phyloP scores from a whole-genome alignment of 2,888 invertebrate species.

The Cheilosia urbana region DNA sequence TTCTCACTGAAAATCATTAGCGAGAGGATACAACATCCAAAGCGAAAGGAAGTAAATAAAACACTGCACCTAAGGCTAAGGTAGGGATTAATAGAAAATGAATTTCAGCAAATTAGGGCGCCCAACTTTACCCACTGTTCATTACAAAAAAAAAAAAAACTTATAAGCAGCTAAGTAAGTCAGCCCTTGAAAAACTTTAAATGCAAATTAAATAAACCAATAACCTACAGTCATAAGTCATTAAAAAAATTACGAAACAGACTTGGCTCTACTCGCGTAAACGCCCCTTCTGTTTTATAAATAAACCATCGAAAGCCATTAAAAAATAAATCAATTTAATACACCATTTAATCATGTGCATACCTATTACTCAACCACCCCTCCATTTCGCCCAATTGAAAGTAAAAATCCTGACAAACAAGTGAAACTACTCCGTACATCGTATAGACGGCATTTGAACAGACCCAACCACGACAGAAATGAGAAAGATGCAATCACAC shows the following conservation, averaged over 20 bases:
- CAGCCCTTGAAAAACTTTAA: too few relatives aligned
- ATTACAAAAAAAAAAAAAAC: too few relatives aligned
- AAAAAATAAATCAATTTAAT: conserved; percentile 34
- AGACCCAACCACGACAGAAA: neutral
- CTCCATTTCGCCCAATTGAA: conserved; percentile 32
- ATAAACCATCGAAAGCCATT: conserved; percentile 2
- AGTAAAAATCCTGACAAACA: conserved; percentile 20
- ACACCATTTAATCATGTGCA: conserved; percentile 11
- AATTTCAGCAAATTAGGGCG: too few relatives aligned
- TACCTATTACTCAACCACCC: conserved; percentile 8
- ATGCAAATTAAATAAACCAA: too few relatives aligned
- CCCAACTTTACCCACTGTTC: too few relatives aligned
- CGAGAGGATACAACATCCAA: too few relatives aligned
- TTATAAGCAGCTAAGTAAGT: too few relatives aligned
- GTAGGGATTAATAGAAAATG: too few relatives aligned
- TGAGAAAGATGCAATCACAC: conserved; percentile 24
- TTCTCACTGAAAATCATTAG: too few relatives aligned
- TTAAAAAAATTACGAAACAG: neutral
- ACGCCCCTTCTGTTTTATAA: neutral
- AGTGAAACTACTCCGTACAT: conserved; percentile 6
- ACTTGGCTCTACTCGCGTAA: neutral
- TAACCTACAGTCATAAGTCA: too few relatives aligned
- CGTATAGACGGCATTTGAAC: neutral
- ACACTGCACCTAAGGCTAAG: too few relatives aligned
- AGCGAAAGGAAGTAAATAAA: too few relatives aligned